Evolutionary conservation across 2,888 invertebrate species (phyloP).

Genomic region (Serrognathus titanus): DNA sequence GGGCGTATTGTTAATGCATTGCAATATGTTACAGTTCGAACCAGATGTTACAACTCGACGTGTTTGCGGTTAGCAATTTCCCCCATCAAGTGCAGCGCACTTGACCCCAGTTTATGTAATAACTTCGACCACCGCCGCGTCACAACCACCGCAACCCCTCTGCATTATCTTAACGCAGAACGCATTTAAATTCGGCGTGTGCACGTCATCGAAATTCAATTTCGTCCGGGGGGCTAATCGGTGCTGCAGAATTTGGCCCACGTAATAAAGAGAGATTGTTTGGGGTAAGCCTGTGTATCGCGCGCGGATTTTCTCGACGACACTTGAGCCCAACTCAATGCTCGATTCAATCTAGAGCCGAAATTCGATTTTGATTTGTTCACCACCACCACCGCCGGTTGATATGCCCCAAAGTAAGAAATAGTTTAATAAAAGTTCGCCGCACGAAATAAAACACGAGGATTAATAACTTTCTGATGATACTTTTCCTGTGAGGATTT

Average conservation of each 20-base stretch:
- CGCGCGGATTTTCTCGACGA: not conserved
- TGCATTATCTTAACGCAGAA: no score
- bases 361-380: slow-evolving; percentile 1
- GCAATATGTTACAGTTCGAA: not conserved
- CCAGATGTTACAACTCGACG: not conserved
- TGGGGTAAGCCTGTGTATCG: not conserved
- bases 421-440: no score
- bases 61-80: slow-evolving; percentile 2
- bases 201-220: no score
- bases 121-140: not conserved
- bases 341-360: slow-evolving; percentile 1
- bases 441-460: no score
- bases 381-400: not conserved
- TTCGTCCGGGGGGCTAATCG: no score
- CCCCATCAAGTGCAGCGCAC: not conserved
- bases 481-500: no score
- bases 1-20: not conserved
- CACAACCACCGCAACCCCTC: no score
- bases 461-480: no score
- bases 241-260: not conserved
- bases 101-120: slow-evolving; percentile 1
- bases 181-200: no score
- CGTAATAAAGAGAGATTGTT: not conserved
- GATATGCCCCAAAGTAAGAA: no score
- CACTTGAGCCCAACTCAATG: slow-evolving; percentile 1